Evolutionary conservation across 2,888 invertebrate species (phyloP), one percentile per base, ranked within the genome.

Genomic region (Pammene aurita): DNA sequence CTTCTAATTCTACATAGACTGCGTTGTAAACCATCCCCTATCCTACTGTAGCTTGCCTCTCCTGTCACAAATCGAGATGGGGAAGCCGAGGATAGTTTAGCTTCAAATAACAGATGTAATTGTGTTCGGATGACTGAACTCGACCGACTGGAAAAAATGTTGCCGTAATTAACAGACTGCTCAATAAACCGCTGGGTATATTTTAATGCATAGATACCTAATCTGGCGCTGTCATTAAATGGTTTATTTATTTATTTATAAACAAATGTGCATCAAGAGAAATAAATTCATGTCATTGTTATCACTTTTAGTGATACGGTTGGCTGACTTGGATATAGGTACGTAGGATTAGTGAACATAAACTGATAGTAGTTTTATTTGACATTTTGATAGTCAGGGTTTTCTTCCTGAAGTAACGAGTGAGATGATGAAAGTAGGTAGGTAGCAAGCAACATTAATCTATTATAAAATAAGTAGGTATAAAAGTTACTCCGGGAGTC

Each of bases 51-150:
- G 18, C 41, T 60, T 34, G 48, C 16, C 48, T 34, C 41, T 38
- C 46, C n/a, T 14, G 13, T 11, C 4, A 2, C 10, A n/a, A 11
- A 50, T 55, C 38, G 56, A 13, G 35, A 48, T 54, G 54, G 65
- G 65, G 69, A 65, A 46, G 70, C 72, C 71, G 66, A 71, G 70
- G 72, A 75, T 78, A 75, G 80, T 79, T 79, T 76, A 78, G 65
- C 74, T 77, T 77, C 78, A 78, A 74, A 70, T 70, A 70, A 74
- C 75, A 75, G 81, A 82, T 86, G 85, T 90, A 91, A 92, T 91
- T 91, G 90, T 86, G 86, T 86, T 88, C 82, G 85, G 82, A 88
- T 84, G 83, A 80, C 71, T 78, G 73, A 78, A 70, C 67, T 76
- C 76, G 73, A 76, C 74, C 78, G 78, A 78, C 78, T 82, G 84